These are phyloP conservation scores for Microctenopoma steveboyesi DNA, from an alignment of 2,797 vertebrate species.

Conservation along the genomic window DNA sequence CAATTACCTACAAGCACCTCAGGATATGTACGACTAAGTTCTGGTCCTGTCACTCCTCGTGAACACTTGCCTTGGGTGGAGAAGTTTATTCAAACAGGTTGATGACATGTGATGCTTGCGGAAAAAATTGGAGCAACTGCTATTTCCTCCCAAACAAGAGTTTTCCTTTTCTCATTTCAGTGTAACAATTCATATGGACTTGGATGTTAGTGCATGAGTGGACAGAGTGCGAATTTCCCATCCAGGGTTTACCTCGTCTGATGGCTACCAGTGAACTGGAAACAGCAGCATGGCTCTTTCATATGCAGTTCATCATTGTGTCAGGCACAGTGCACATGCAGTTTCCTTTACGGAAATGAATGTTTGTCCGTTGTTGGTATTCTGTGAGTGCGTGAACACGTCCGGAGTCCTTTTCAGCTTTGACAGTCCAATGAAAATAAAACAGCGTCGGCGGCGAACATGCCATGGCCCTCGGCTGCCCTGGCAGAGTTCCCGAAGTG, in stretches of 20 bases:
- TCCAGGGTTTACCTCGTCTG: constrained; percentile 36
- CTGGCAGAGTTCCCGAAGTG: constrained; percentile 8
- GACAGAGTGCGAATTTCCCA: constrained; percentile 43
- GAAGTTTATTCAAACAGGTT: neutral
- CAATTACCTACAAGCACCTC: constrained; percentile 50
- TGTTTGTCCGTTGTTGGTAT: constrained; percentile 30
- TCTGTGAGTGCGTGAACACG: constrained; percentile 16
- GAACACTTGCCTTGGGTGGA: constrained; percentile 9
- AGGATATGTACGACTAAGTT: constrained; percentile 24
- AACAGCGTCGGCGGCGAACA: constrained; percentile 60
- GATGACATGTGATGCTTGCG: neutral
- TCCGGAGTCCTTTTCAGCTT: constrained; percentile 48
- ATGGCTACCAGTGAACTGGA: constrained; percentile 39
- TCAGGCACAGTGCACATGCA: constrained; percentile 26
- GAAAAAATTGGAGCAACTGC: constrained; percentile 35
- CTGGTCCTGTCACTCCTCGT: constrained; percentile 14
- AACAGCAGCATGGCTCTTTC: constrained; percentile 27
- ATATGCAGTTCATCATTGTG: constrained; percentile 67
- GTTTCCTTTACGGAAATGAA: constrained; percentile 35
- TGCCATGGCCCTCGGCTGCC: constrained; percentile 22
- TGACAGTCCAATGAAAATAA: constrained; percentile 72
- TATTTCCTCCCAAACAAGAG: constrained; percentile 19
- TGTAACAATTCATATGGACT: constrained; percentile 31
- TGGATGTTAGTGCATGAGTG: constrained; percentile 36
- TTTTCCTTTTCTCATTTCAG: constrained; percentile 40